Evolutionary conservation across 2,113 vertebrate species (phyloP).

Genomic region (Xyrauchen texanus): DNA sequence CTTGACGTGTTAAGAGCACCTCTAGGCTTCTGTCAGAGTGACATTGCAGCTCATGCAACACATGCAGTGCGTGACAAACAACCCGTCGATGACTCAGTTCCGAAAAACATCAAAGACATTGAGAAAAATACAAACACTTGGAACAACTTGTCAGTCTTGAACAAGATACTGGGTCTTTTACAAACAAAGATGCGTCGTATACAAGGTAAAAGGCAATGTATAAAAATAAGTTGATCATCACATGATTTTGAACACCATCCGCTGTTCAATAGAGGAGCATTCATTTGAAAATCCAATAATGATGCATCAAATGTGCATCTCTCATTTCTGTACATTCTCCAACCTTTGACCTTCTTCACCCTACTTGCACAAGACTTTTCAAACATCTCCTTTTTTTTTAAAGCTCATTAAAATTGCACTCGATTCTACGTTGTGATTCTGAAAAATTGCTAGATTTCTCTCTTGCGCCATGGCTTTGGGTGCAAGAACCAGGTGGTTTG

Average conservation of each 20-base stretch:
- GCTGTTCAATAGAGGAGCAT: constrained; percentile 88
- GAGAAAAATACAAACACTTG: constrained; percentile 85
- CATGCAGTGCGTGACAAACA: constrained; percentile 96
- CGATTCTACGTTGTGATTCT: constrained; percentile 87
- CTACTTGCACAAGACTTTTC: constrained; percentile 12
- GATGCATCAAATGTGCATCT: constrained; percentile 98
- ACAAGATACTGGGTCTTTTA: constrained; percentile 93
- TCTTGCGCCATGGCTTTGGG: constrained; percentile 95
- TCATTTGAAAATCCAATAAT: constrained; percentile 91
- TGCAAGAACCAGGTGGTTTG: constrained; percentile 82
- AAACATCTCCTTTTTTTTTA: constrained; percentile 75
- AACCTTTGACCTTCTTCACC: constrained; percentile 62
- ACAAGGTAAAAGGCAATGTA: constrained; percentile 99
- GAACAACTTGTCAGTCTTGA: constrained; percentile 88
- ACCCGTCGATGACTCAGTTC: constrained; percentile 69
- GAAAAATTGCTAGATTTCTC: constrained; percentile 92
- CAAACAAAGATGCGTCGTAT: constrained; percentile 91
- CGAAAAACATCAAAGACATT: constrained; percentile 84
- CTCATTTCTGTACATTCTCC: constrained; percentile 67
- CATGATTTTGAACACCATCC: constrained; percentile 66
- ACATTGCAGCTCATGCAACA: constrained; percentile 96
- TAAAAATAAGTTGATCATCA: constrained; percentile 93
- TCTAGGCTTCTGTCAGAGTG: constrained; percentile 81
- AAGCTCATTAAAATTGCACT: constrained; percentile 99
- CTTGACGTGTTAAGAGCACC: constrained; percentile 51